phyloP scores from a whole-genome alignment of 2,113 vertebrate genomes.

The Isichthys henryi region DNA sequence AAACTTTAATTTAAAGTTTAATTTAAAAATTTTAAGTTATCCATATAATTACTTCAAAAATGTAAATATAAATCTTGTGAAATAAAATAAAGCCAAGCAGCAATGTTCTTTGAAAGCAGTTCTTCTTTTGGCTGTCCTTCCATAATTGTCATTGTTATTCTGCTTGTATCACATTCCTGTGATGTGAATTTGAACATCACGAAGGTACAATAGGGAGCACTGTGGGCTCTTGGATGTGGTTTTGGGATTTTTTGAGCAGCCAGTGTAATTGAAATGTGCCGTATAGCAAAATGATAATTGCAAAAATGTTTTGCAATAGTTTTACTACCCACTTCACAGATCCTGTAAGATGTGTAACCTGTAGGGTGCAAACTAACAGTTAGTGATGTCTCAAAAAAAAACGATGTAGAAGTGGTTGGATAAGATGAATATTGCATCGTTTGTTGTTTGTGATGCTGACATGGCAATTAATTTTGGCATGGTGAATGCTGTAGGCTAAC shows the following conservation, averaged over 20 bases:
- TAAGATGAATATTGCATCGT: not conserved
- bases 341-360: not conserved
- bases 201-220: not conserved
- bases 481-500: not conserved
- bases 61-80: not conserved
- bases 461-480: not conserved
- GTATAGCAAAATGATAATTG: not conserved
- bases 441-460: not conserved
- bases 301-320: not conserved
- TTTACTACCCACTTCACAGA: not conserved
- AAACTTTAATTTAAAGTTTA: too few relatives aligned
- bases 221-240: not conserved
- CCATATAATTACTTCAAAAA: not conserved
- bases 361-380: not conserved
- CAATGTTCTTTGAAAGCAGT: not conserved
- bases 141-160: not conserved
- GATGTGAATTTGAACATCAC: not conserved
- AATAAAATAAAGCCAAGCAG: not conserved
- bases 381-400: not conserved
- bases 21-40: not conserved
- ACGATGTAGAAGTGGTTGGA: not conserved
- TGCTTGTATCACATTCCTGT: not conserved
- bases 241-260: not conserved
- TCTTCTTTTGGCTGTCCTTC: not conserved
- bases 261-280: not conserved